phyloP scores from a whole-genome alignment of 2,797 vertebrate species.

The Geotrypetes seraphini region DNA sequence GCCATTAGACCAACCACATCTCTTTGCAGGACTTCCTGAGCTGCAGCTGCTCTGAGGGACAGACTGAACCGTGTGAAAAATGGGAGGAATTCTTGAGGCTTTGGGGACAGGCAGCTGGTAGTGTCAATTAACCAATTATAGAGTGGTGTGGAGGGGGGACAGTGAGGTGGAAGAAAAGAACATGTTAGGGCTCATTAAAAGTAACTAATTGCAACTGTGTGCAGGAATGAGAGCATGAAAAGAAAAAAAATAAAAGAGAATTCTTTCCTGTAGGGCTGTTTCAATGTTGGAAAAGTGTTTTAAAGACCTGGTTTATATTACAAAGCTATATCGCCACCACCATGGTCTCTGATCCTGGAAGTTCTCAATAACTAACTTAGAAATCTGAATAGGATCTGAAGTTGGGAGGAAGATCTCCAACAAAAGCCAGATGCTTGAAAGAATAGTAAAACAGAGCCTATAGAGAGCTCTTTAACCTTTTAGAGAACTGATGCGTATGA shows the following conservation, averaged over 20 bases:
- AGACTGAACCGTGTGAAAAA: constrained; percentile 7
- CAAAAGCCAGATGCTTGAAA: too few species aligned
- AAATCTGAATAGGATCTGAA: too few species aligned
- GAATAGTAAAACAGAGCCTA: too few species aligned
- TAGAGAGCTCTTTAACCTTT: too few species aligned
- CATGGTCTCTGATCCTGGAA: too few species aligned
- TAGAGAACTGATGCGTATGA: too few species aligned
- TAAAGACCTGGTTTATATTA: too few species aligned
- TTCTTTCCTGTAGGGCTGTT: constrained; percentile 9
- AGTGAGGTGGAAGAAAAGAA: not conserved
- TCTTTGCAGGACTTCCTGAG: not conserved
- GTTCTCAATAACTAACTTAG: too few species aligned
- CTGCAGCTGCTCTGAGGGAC: constrained; percentile 6
- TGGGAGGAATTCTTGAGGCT: not conserved
- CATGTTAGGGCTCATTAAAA: constrained; percentile 15
- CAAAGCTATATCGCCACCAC: too few species aligned
- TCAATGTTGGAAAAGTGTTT: constrained; percentile 11
- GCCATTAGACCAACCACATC: not conserved
- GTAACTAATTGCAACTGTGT: constrained; percentile 21
- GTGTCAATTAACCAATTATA: constrained; percentile 6
- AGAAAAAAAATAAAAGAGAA: not conserved
- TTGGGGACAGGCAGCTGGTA: constrained; percentile 2
- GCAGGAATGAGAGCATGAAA: not conserved
- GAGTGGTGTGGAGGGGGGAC: constrained; percentile 6
- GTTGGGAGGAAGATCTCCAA: too few species aligned